These are phyloP conservation scores for Platysteira castanea DNA, from an alignment of 2,113 vertebrate genomes.

Conservation along the genomic window DNA sequence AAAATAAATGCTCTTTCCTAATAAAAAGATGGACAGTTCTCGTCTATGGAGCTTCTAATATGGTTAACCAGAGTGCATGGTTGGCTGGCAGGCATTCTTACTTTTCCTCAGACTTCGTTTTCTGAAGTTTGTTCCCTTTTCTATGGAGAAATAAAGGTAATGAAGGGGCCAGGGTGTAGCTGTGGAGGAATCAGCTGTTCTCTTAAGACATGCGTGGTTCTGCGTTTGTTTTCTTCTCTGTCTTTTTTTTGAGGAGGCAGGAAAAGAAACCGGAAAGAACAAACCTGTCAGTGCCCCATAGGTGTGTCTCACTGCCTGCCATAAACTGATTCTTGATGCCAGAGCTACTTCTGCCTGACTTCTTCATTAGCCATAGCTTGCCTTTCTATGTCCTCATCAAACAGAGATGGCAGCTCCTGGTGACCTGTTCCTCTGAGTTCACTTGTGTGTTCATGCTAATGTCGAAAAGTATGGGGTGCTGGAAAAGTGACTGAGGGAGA, in stretches of 20 bases:
- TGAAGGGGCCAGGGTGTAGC: not conserved
- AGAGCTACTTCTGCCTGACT: not conserved
- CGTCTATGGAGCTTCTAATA: not conserved
- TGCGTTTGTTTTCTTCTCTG: not conserved
- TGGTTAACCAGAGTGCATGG: not conserved
- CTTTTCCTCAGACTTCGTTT: not conserved
- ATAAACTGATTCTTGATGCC: not conserved
- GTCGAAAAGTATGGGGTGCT: not conserved
- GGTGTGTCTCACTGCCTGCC: not conserved
- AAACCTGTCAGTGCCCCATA: not conserved
- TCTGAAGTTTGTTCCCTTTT: not conserved
- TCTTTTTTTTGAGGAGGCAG: not conserved
- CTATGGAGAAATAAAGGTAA: not conserved
- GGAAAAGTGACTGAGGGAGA: not conserved
- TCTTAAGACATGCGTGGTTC: fast-evolving
- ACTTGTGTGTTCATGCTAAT: not conserved
- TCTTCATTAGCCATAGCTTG: not conserved
- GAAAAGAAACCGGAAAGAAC: not conserved
- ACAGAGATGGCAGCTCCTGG: not conserved
- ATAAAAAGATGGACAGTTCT: not conserved
- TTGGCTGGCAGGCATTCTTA: not conserved
- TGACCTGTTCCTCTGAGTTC: not conserved
- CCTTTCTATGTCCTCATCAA: not conserved
- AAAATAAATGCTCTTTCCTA: not conserved
- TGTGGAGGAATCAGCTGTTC: not conserved